These are phyloP conservation scores for Dipodomys merriami DNA, from an alignment of 2,113 vertebrate species.

Conservation along the genomic window DNA sequence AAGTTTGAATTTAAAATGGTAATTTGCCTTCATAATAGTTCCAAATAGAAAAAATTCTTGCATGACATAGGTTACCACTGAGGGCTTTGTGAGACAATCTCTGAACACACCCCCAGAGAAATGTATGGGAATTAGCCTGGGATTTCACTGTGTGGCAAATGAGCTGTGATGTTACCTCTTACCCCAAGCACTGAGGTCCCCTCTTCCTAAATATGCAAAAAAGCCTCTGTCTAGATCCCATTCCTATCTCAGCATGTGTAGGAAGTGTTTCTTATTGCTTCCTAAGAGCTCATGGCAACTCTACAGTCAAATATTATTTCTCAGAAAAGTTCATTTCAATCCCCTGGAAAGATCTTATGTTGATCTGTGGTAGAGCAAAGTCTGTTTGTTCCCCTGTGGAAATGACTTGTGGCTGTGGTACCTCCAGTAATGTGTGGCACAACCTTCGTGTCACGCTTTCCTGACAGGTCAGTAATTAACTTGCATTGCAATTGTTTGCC, in stretches of 20 bases:
- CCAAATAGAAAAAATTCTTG: neutral
- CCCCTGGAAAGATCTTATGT: conserved; percentile 58
- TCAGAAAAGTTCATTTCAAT: conserved; percentile 54
- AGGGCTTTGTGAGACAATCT: neutral
- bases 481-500: conserved; percentile 64
- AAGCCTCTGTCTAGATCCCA: neutral
- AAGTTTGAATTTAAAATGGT: neutral
- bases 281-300: neutral
- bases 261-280: conserved; percentile 24
- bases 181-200: neutral
- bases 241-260: neutral
- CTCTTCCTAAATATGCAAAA: neutral
- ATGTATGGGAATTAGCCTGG: neutral
- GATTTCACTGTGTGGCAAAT: neutral
- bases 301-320: conserved; percentile 59
- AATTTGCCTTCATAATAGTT: neutral
- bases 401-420: conserved; percentile 58
- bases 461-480: conserved; percentile 68
- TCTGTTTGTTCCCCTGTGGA: conserved; percentile 56
- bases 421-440: conserved; percentile 65
- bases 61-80: neutral
- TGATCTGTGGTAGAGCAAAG: conserved; percentile 49
- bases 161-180: neutral
- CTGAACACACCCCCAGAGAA: neutral
- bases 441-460: conserved; percentile 41